Evolutionary conservation across 2,888 invertebrate genomes (phyloP).

Genomic region (Leucoptera coffeella): DNA sequence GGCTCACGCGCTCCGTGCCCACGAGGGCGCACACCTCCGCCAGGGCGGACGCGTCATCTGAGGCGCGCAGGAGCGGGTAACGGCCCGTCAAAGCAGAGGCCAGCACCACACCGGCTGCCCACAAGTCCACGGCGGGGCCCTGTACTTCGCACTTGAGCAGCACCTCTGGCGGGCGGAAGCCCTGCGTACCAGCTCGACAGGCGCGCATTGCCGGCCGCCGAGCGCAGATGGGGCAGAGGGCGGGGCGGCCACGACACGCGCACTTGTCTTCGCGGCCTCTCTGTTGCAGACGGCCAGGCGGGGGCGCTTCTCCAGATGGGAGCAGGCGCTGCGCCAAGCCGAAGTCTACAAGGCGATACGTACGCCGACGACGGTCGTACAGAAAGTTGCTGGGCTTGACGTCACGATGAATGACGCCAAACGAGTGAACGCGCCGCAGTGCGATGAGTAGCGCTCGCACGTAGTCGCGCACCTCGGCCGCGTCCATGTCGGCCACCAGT

Average conservation of each 20-base stretch:
- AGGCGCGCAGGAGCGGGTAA: slow-evolving; percentile 79
- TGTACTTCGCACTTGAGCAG: slow-evolving; percentile 73
- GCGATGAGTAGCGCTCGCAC: slow-evolving; percentile 77
- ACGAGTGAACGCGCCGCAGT: slow-evolving; percentile 72
- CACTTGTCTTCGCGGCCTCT: slow-evolving; percentile 37
- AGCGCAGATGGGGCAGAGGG: slow-evolving; percentile 64
- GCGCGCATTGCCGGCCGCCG: slow-evolving; percentile 62
- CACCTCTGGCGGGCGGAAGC: slow-evolving; percentile 84
- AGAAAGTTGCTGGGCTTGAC: slow-evolving; percentile 90
- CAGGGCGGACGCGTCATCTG: slow-evolving; percentile 64
- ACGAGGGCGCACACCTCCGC: slow-evolving; percentile 78
- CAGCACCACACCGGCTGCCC: slow-evolving; percentile 63
- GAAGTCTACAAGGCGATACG: slow-evolving; percentile 81
- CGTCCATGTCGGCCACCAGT: slow-evolving; percentile 65
- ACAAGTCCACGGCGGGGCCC: slow-evolving; percentile 78
- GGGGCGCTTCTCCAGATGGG: slow-evolving; percentile 13
- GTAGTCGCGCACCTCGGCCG: slow-evolving; percentile 66
- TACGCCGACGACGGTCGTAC: slow-evolving; percentile 58
- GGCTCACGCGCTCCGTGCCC: slow-evolving; percentile 63
- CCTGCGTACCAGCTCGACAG: slow-evolving; percentile 82
- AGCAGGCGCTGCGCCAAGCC: slow-evolving; percentile 69
- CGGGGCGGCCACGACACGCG: slow-evolving; percentile 59
- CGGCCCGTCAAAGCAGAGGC: slow-evolving; percentile 77
- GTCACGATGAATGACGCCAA: slow-evolving; percentile 82
- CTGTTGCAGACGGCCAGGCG: too few relatives aligned